These are phyloP conservation scores for Calosoma granatense DNA, from an alignment of 1,140 invertebrate species.

Conservation along the genomic window DNA sequence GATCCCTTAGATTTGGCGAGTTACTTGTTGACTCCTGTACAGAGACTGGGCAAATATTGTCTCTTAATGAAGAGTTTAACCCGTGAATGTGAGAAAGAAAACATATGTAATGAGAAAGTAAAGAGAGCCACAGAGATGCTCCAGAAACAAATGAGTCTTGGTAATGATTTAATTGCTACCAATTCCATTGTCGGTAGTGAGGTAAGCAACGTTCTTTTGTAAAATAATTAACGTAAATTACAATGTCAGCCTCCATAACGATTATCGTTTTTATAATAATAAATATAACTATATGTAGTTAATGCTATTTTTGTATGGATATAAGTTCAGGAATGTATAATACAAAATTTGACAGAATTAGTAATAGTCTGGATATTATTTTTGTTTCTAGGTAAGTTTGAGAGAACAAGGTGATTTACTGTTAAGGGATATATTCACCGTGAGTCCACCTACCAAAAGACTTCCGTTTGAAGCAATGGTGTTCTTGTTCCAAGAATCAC, in stretches of 20 bases:
- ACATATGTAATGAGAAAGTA: conserved; percentile 13
- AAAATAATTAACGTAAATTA: neutral
- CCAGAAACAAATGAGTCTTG: conserved; percentile 21
- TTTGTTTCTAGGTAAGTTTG: conserved; percentile 20
- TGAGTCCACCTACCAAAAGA: conserved; percentile 22
- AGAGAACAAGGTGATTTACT: conserved; percentile 23
- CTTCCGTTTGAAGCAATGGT: conserved; percentile 18
- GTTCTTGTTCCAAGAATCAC: conserved; percentile 24
- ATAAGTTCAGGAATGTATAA: too few species aligned
- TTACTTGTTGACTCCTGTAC: conserved; percentile 26
- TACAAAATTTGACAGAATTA: too few species aligned
- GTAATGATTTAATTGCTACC: conserved; percentile 26
- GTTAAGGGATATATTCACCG: conserved; percentile 23
- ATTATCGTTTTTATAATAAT: too few species aligned
- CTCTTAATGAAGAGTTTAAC: conserved; percentile 25
- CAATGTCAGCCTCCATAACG: too few species aligned
- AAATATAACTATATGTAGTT: too few species aligned
- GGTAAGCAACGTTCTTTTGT: neutral
- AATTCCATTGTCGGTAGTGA: conserved; percentile 10
- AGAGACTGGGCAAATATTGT: conserved; percentile 26
- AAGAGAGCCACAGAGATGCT: conserved; percentile 21
- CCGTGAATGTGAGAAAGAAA: conserved; percentile 20
- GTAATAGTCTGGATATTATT: too few species aligned
- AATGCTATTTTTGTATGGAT: too few species aligned
- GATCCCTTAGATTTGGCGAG: conserved; percentile 24